These are phyloP conservation scores for Latrodectus hesperus DNA, from an alignment of 2,888 invertebrate genomes.

Conservation along the genomic window DNA sequence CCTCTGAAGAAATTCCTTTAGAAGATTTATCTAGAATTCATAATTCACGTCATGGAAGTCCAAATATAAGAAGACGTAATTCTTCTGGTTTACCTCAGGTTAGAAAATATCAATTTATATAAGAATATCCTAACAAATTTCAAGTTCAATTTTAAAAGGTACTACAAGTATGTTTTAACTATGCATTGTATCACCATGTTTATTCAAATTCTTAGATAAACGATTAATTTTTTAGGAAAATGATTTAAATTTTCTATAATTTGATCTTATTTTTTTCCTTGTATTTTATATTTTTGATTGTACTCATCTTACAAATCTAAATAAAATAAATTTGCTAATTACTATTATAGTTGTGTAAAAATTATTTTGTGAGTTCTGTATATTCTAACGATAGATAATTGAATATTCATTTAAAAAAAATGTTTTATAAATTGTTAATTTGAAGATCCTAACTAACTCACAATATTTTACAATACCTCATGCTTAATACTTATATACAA, in stretches of 20 bases:
- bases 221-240: background rate
- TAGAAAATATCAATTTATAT: background rate
- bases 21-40: conserved; percentile 73
- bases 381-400: too few species aligned
- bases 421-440: too few species aligned
- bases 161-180: background rate
- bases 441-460: too few species aligned
- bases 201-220: too few species aligned
- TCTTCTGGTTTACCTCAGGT: conserved; percentile 68
- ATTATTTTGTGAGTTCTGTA: too few species aligned
- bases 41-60: conserved; percentile 59
- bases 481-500: too few species aligned
- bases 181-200: background rate
- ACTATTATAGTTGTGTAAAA: too few species aligned
- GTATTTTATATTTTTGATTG: background rate
- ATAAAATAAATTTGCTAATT: too few species aligned
- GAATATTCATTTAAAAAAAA: too few species aligned
- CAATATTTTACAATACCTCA: too few species aligned
- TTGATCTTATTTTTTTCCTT: background rate
- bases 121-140: background rate
- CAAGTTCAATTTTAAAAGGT: background rate
- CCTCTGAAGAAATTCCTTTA: conserved; percentile 74
- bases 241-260: background rate
- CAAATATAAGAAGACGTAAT: conserved; percentile 60
- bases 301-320: too few species aligned